Conservation (phyloP, 1,140 invertebrate genomes). For the Drosophila suzukii region DNA sequence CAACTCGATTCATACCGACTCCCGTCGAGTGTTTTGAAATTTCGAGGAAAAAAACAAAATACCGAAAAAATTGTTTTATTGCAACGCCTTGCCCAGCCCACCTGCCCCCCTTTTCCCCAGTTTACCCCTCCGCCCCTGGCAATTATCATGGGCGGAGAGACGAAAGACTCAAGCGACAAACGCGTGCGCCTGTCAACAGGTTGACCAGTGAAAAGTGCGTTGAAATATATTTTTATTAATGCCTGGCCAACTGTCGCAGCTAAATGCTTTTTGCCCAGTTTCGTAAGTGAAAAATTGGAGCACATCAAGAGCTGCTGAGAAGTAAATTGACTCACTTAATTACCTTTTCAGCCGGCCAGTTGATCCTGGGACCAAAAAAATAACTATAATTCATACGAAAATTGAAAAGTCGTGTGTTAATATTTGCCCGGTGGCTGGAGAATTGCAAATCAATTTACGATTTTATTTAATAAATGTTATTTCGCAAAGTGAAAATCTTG, state of each 20-base stretch:
- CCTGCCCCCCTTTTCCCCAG: neutral
- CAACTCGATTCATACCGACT: constrained; percentile 37
- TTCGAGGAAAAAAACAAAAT: constrained; percentile 23
- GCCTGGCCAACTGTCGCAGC: constrained; percentile 26
- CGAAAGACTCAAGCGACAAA: constrained; percentile 55
- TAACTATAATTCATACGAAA: constrained; percentile 24
- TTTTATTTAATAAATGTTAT: constrained; percentile 14
- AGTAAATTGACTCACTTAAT: constrained; percentile 59
- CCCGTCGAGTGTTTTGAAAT: constrained; percentile 43
- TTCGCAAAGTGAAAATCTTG: constrained; percentile 2
- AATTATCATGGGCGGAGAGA: constrained; percentile 34
- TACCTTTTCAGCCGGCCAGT: constrained; percentile 36
- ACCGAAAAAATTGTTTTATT: constrained; percentile 42
- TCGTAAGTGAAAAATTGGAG: constrained; percentile 62
- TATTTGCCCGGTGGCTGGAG: constrained; percentile 1
- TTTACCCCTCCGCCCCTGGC: neutral
- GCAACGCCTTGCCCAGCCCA: constrained; percentile 20
- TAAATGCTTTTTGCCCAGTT: constrained; percentile 54
- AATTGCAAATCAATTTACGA: constrained; percentile 29
- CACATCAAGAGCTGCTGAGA: constrained; percentile 42
- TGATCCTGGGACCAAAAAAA: constrained; percentile 24
- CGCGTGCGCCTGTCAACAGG: constrained; percentile 42
- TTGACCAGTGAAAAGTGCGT: constrained; percentile 57
- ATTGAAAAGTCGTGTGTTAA: constrained; percentile 42
- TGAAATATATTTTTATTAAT: constrained; percentile 71